Conservation (phyloP, 2,113 vertebrate species). For the Tyto alba region DNA sequence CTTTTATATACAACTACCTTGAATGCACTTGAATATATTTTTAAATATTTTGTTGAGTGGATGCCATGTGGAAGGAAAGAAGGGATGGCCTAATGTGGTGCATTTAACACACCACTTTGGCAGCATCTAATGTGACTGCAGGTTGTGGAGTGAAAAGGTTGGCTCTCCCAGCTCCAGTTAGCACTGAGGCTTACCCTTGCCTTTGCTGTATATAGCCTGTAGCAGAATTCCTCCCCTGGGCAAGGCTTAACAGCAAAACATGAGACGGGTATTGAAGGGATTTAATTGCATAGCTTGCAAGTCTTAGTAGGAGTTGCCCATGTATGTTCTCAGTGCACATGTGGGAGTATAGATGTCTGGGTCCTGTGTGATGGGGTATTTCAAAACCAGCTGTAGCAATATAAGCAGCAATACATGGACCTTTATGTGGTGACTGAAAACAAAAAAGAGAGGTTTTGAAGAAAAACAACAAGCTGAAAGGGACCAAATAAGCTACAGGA, state of each 20-base stretch:
- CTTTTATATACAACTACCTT: background rate
- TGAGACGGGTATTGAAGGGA: background rate
- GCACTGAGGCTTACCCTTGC: background rate
- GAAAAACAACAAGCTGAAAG: background rate
- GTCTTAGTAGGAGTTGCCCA: background rate
- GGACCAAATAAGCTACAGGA: background rate
- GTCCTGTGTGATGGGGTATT: background rate
- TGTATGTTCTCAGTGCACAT: background rate
- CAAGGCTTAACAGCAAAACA: background rate
- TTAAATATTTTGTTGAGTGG: background rate
- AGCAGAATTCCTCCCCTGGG: background rate
- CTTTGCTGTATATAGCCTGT: background rate
- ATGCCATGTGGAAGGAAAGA: background rate
- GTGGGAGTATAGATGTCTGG: background rate
- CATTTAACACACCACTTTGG: background rate
- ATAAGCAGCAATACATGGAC: background rate
- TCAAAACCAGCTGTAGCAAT: constrained; percentile 2
- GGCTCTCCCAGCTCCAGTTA: background rate
- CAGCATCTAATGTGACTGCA: background rate
- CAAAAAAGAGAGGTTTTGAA: background rate
- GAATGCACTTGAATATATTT: background rate
- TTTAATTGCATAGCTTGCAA: constrained; percentile 15
- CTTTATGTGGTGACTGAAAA: background rate
- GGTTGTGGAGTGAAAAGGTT: rapidly evolving
- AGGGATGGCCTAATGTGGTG: background rate